phyloP scores from a whole-genome alignment of 2,888 invertebrate genomes.

The Noctuana brunneofusca region DNA sequence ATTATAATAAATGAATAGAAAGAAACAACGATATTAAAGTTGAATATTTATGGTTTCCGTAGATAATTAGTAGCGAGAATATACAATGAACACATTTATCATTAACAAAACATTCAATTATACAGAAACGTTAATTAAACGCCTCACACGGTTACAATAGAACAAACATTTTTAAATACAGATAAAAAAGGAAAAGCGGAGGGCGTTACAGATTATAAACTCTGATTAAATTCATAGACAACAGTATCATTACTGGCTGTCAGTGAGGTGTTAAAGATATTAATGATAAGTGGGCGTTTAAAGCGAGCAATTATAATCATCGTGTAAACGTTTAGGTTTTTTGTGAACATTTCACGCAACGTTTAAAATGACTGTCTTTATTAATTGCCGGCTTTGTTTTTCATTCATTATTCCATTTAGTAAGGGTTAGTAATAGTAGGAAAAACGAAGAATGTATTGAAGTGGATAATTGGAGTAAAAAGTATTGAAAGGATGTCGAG shows the following conservation, averaged over 20 bases:
- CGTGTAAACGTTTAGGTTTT: slow-evolving; percentile 54
- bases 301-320: slow-evolving; percentile 49
- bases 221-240: slow-evolving; percentile 36
- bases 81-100: not conserved
- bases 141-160: slow-evolving; percentile 20
- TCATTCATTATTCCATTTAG: slow-evolving; percentile 18
- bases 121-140: slow-evolving; percentile 22
- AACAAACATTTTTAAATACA: slow-evolving; percentile 30
- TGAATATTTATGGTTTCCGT: not conserved
- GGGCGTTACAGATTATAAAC: slow-evolving; percentile 35
- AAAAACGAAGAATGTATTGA: slow-evolving; percentile 17
- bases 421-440: slow-evolving; percentile 15
- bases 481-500: not conserved
- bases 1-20: too few relatives aligned
- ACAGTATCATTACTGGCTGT: slow-evolving; percentile 42
- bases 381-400: slow-evolving; percentile 38
- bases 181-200: slow-evolving; percentile 28
- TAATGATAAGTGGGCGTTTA: slow-evolving; percentile 36
- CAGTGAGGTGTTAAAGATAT: slow-evolving; percentile 53
- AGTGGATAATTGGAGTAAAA: slow-evolving; percentile 24
- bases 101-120: slow-evolving; percentile 16
- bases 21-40: too few relatives aligned
- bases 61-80: not conserved
- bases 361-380: slow-evolving; percentile 47
- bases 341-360: slow-evolving; percentile 61